These are phyloP conservation scores for Chromis chromis DNA, from an alignment of 2,797 vertebrate genomes.

Conservation along the genomic window DNA sequence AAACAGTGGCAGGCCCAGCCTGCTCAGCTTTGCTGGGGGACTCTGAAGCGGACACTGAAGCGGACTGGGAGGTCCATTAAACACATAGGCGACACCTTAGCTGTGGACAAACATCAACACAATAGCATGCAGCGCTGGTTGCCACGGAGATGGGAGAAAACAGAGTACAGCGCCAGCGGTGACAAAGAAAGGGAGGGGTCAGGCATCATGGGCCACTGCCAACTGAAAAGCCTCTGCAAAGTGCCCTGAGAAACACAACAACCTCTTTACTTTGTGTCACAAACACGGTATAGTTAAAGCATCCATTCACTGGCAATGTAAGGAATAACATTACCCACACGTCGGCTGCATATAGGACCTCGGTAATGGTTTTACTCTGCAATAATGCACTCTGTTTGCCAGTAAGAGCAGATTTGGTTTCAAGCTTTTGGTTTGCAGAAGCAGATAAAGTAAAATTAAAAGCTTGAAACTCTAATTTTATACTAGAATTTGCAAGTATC, in stretches of 20 bases:
- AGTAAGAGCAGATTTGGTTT: background rate
- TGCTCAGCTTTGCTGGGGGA: constrained; percentile 55
- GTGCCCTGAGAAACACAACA: constrained; percentile 56
- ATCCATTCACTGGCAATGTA: constrained; percentile 45
- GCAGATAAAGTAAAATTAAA: background rate
- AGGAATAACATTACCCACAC: constrained; percentile 31
- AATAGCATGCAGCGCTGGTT: constrained; percentile 76
- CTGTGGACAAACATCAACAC: constrained; percentile 81
- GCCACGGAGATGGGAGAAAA: constrained; percentile 77
- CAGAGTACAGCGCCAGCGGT: constrained; percentile 67
- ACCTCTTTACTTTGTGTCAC: constrained; percentile 53
- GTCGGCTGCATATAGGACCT: constrained; percentile 17
- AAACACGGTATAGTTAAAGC: constrained; percentile 53
- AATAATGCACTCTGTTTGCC: background rate
- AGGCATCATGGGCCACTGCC: constrained; percentile 70
- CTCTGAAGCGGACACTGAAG: constrained; percentile 68
- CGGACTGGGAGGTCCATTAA: constrained; percentile 82
- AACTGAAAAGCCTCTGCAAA: constrained; percentile 72
- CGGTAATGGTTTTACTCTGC: background rate
- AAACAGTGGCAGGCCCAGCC: constrained; percentile 70
- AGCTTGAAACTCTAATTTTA: background rate
- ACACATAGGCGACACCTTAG: constrained; percentile 80
- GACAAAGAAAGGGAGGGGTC: constrained; percentile 79
- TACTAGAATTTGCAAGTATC: background rate
- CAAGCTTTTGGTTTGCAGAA: background rate